phyloP scores from a whole-genome alignment of 2,797 vertebrate genomes.

The Sylvia borin region DNA sequence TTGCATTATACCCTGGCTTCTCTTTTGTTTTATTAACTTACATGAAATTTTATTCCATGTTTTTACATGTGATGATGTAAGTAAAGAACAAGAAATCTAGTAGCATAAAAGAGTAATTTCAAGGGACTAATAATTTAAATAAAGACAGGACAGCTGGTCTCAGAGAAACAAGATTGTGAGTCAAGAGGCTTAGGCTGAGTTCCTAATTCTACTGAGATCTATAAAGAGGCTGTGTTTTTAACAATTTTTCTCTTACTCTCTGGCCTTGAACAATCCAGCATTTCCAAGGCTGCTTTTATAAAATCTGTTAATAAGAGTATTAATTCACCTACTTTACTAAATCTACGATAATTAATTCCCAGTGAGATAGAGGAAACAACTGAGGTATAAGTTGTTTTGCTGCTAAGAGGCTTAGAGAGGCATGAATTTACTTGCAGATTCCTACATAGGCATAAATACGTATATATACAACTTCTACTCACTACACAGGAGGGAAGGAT shows the following conservation, averaged over 20 bases:
- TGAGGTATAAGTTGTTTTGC: neutral
- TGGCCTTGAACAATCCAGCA: neutral
- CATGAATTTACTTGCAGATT: neutral
- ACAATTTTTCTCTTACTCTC: neutral
- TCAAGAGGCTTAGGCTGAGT: neutral
- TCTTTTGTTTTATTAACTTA: neutral
- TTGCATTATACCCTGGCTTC: neutral
- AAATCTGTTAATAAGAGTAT: neutral
- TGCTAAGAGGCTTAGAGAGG: neutral
- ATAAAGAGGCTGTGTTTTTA: neutral
- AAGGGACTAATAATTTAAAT: neutral
- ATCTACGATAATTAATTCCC: neutral
- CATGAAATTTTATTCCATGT: neutral
- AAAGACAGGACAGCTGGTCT: neutral
- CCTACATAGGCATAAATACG: neutral
- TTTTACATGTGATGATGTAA: neutral
- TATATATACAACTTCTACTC: neutral
- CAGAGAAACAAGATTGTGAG: neutral
- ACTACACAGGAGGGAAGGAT: neutral
- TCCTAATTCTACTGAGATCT: neutral
- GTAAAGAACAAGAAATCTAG: neutral
- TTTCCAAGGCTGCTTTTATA: neutral
- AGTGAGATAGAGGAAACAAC: neutral
- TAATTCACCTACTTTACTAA: neutral
- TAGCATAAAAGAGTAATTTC: neutral